Conservation (phyloP, 2,888 invertebrate species). For the Drosophila borborema region DNA sequence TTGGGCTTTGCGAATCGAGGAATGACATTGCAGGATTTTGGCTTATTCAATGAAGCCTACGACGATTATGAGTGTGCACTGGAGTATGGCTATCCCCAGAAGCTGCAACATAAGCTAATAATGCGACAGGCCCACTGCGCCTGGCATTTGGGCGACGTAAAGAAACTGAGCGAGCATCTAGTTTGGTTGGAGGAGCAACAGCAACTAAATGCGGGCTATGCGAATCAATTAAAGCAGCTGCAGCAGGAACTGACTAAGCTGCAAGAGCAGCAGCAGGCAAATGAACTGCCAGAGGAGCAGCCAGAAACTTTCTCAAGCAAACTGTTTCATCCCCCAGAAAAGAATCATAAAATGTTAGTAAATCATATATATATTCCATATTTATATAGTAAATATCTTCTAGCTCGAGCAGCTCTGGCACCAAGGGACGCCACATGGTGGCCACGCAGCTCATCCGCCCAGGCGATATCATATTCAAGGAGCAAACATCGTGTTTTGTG, state of each 20-base stretch:
- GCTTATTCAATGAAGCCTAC: slow-evolving; percentile 80
- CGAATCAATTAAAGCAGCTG: slow-evolving; percentile 51
- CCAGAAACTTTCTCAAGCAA: not conserved
- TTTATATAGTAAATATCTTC: not conserved
- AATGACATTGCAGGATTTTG: slow-evolving; percentile 79
- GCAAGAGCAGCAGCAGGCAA: not conserved
- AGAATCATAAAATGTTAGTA: slow-evolving; percentile 20
- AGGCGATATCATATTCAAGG: slow-evolving; percentile 92
- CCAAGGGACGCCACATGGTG: slow-evolving; percentile 82
- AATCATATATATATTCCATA: not conserved
- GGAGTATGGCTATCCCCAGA: slow-evolving; percentile 69
- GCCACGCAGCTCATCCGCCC: slow-evolving; percentile 87
- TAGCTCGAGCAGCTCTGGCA: slow-evolving; percentile 24
- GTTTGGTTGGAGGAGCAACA: slow-evolving; percentile 30
- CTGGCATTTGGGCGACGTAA: slow-evolving; percentile 49
- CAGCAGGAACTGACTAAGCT: slow-evolving; percentile 25
- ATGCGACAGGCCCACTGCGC: slow-evolving; percentile 77
- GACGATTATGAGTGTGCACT: slow-evolving; percentile 82
- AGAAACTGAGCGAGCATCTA: slow-evolving; percentile 51
- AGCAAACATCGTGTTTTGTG: slow-evolving; percentile 93
- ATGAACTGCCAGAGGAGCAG: too few relatives aligned
- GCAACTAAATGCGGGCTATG: slow-evolving; percentile 54
- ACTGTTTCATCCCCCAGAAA: not conserved
- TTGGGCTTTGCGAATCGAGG: slow-evolving; percentile 83
- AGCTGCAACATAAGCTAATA: slow-evolving; percentile 68